Evolutionary conservation across 2,113 vertebrate species (phyloP), one percentile per base, ranked within the genome.

Genomic region (Rhineura floridana): DNA sequence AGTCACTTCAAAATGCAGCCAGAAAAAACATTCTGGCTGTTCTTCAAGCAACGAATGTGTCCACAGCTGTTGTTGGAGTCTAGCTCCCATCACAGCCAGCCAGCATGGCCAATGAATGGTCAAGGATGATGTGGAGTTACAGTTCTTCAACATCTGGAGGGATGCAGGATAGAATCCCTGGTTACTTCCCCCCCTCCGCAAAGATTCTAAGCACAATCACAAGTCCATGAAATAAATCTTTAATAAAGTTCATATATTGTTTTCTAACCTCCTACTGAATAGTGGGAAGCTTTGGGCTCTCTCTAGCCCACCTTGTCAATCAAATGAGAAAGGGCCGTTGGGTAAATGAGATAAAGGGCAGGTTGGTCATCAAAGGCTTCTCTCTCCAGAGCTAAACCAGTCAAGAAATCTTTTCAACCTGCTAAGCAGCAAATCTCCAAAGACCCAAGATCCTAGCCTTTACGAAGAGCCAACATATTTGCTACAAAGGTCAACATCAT

Each of bases 401-500:
- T 76, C n/a, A 88, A 89, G 87, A 89, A 92, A 89, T 83, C 92
- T 76, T 69, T 67, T 85, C 84, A 65, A 55, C 84, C 89, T 93
- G 90, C 79, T 75, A 42, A 93, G 84, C 72, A 91, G 33, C 89
- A 69, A 91, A 76, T 92, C 92, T 89, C 95, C 62, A 63, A 90
- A 93, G 94, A 75, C 92, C 85, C 90, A 67, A 91, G 76, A 92
- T 93, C 85, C 87, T 59, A 85, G 69, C 85, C 86, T 89, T 83
- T 93, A 81, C 86, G 92, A 87, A 52, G 91, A 87, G 86, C 81
- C 93, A 95, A 91, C 81, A 73, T 91, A 89, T 88, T 91, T 88
- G 88, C 76, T 87, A 90, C 88, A 96, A 96, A 95, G 95, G 93
- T 96, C 95, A 95, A 86, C 48, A 91, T 95, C 92, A 92, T 95